Conservation (phyloP, 2,888 invertebrate genomes). For the Ctena decussata region DNA sequence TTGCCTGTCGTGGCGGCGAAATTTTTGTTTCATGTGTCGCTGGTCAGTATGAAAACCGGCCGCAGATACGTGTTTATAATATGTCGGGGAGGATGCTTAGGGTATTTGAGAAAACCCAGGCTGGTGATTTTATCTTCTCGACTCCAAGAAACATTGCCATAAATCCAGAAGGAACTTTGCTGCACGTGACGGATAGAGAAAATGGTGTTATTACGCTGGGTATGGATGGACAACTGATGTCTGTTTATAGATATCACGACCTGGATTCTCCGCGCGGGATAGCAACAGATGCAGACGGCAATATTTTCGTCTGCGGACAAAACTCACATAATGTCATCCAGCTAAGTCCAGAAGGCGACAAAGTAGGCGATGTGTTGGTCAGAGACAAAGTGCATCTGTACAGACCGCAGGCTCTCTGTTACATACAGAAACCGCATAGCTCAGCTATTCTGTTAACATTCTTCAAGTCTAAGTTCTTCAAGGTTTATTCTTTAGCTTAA, state of each 20-base stretch:
- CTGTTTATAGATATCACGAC: conserved; percentile 21
- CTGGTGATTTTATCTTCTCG: conserved; percentile 50
- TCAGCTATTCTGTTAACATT: conserved; percentile 47
- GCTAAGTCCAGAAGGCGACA: conserved; percentile 50
- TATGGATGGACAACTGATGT: conserved; percentile 36
- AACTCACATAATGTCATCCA: conserved; percentile 60
- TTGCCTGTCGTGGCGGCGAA: conserved; percentile 46
- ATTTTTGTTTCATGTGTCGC: conserved; percentile 51
- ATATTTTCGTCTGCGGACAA: conserved; percentile 55
- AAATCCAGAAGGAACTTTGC: conserved; percentile 54
- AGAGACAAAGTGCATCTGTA: conserved; percentile 40
- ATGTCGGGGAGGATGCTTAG: conserved; percentile 58
- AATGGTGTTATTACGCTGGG: conserved; percentile 55
- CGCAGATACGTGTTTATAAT: conserved; percentile 60
- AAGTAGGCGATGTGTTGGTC: conserved; percentile 30
- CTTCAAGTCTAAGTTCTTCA: conserved; percentile 55
- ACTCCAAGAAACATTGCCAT: conserved; percentile 54
- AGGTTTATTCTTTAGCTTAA: conserved; percentile 52
- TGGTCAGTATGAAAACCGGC: conserved; percentile 57
- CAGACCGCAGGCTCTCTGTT: conserved; percentile 51
- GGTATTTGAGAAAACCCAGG: conserved; percentile 40
- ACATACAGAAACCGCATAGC: conserved; percentile 36
- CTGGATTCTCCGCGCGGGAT: conserved; percentile 57
- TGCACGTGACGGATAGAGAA: conserved; percentile 61
- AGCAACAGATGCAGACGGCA: conserved; percentile 48